Base-by-base conservation (phyloP, 2,113 vertebrate genomes). In the Antigone vipio region DNA sequence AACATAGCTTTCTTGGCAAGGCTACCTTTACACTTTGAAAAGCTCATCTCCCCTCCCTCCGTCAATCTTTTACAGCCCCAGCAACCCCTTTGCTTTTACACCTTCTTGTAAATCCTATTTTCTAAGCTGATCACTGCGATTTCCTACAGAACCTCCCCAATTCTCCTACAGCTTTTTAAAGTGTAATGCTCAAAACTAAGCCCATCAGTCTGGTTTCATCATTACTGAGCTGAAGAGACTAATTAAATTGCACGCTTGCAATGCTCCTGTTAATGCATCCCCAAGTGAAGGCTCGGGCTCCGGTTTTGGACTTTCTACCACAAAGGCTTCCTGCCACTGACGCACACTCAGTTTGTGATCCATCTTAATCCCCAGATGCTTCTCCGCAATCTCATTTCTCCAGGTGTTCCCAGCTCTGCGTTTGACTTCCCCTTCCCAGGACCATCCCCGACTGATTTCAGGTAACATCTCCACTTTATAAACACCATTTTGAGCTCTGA, bases 221-320 rank as follows among this genome's bases (percentile, higher is more conserved):
- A 56, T 72, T 85, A 78, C 91, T 32, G 69, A 94, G 77, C 84
- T 60, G 81, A 87, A 71, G 69, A 87, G 62, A 56, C 93, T 94
- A 89, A 97, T 89, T 92, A 78, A 94, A 95, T 68, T 75, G 89
- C 74, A 82, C 3, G 16, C 92, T 85, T 85, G 80, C 89, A 85
- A 52, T 34, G 89, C 69, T 93, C 47, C 66, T 72, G 69, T 67
- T 94, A 88, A 94, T 52, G 81, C 87, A 38, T 87, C 87, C 92
- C 93, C 79, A 78, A 85, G 84, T 3, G 5, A 89, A 89, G 83
- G 60, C 64, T 63, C 4, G 20, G n/a, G 32, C 29, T 94, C 53
- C 85, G 84, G 80, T 26, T 79, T 60, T 63, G 94, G 73, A 66
- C 89, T 82, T 93, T 64, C 38, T 47, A 52, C 64, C 89, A 82